phyloP scores from a whole-genome alignment of 2,797 vertebrate species.

The Craterocephalus amniculus region DNA sequence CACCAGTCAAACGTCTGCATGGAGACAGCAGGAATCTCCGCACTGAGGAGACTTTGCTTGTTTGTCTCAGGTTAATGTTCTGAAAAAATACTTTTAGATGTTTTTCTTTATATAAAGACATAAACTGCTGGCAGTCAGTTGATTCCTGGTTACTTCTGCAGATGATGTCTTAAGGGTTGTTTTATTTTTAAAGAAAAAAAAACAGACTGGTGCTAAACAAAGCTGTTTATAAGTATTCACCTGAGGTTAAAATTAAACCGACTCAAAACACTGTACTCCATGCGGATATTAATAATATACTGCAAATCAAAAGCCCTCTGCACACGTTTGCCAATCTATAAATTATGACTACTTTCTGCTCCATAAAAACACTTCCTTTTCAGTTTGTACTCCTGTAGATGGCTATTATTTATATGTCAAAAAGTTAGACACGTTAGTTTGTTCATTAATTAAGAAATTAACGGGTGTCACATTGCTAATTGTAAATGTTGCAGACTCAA shows the following conservation, averaged over 20 bases:
- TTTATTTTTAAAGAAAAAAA: background rate
- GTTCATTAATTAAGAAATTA: slow-evolving; percentile 25
- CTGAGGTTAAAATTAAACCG: background rate
- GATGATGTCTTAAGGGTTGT: slow-evolving; percentile 6
- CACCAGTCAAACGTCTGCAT: background rate
- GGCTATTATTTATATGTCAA: background rate
- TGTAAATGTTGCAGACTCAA: slow-evolving; percentile 4
- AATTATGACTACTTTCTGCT: background rate
- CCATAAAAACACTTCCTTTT: background rate
- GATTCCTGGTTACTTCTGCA: slow-evolving; percentile 33
- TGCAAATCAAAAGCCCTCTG: background rate
- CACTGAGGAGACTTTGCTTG: background rate
- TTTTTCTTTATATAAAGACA: slow-evolving; percentile 34
- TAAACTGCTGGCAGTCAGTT: slow-evolving; percentile 31
- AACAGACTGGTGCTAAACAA: slow-evolving; percentile 10
- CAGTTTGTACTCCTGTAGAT: background rate
- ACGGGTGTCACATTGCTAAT: slow-evolving; percentile 31
- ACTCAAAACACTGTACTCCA: background rate
- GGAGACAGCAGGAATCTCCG: background rate
- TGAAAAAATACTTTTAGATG: slow-evolving; percentile 9
- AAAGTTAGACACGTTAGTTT: slow-evolving; percentile 12
- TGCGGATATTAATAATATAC: background rate
- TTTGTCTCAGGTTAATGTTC: slow-evolving; percentile 19
- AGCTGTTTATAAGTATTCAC: slow-evolving; percentile 16
- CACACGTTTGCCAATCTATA: background rate